A percentile compares a stretch with the other conserved stretches of the same genome.
These are phyloP conservation scores for Neotoxoptera formosana DNA, from an alignment of 1,140 invertebrate genomes.

Conservation along the genomic window DNA sequence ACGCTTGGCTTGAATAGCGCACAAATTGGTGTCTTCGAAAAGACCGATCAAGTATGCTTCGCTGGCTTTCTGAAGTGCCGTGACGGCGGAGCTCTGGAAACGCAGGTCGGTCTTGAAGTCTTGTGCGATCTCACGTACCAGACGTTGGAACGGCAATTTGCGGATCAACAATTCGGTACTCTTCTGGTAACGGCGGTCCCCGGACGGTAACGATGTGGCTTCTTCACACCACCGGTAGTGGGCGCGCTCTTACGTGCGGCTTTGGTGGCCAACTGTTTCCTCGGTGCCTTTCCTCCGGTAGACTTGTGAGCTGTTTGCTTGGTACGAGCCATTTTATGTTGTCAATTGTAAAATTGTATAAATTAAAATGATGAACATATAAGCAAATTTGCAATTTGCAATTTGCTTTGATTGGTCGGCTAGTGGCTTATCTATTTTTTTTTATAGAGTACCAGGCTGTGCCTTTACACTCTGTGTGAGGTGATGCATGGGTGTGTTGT, in stretches of 20 bases:
- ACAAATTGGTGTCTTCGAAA: not conserved
- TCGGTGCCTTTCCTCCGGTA: not conserved
- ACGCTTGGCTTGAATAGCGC: slow-evolving; percentile 62
- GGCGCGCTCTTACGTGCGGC: slow-evolving; percentile 63
- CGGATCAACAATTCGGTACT: slow-evolving; percentile 82
- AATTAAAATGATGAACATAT: too few species aligned
- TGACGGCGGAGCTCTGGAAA: slow-evolving; percentile 81
- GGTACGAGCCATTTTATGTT: not conserved
- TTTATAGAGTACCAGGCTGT: too few species aligned
- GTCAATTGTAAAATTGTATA: too few species aligned
- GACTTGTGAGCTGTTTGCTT: not conserved
- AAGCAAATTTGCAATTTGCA: too few species aligned
- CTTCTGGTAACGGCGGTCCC: slow-evolving; percentile 79
- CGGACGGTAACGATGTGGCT: not conserved
- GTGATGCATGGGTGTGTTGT: too few species aligned
- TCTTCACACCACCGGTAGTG: too few species aligned
- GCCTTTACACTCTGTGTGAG: too few species aligned
- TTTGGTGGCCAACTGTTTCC: slow-evolving; percentile 67
- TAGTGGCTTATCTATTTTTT: too few species aligned
- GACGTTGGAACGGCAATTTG: slow-evolving; percentile 66
- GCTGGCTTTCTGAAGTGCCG: slow-evolving; percentile 47
- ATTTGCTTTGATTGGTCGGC: too few species aligned
- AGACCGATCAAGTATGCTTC: not conserved
- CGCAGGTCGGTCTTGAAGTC: slow-evolving; percentile 76
- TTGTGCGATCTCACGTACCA: slow-evolving; percentile 61